phyloP scores from a whole-genome alignment of 2,113 vertebrate species.

The Regulus satrapa region DNA sequence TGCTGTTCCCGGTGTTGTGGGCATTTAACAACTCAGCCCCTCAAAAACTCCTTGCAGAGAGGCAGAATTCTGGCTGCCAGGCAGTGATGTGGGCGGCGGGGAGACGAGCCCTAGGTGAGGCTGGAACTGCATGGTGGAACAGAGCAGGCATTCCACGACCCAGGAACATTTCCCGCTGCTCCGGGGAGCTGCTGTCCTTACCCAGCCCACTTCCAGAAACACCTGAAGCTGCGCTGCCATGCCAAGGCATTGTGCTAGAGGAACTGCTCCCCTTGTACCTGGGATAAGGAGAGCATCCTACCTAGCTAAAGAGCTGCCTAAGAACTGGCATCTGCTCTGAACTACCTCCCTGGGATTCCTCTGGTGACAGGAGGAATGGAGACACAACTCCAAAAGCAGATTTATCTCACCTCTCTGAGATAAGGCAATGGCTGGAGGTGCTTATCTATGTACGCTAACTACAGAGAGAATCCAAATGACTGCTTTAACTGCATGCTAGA shows the following conservation, averaged over 20 bases:
- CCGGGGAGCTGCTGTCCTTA: neutral
- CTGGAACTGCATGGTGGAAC: neutral
- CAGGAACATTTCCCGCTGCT: neutral
- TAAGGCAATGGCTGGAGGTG: neutral
- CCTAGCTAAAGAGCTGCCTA: neutral
- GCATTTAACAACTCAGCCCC: neutral
- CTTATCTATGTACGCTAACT: neutral
- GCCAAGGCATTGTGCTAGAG: neutral
- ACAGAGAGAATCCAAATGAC: neutral
- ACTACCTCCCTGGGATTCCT: neutral
- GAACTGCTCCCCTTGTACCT: neutral
- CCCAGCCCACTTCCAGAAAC: neutral
- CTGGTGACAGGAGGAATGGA: neutral
- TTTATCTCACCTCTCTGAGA: conserved; percentile 5
- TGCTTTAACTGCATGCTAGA: neutral
- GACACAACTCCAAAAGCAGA: neutral
- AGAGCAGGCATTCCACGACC: neutral
- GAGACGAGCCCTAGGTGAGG: neutral
- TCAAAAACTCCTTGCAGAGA: neutral
- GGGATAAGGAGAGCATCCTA: neutral
- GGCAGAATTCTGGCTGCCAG: neutral
- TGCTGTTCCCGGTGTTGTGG: neutral
- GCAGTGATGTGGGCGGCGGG: neutral
- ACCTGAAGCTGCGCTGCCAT: neutral
- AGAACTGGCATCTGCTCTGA: neutral